These are phyloP conservation scores for Mionectes macconnelli DNA, from an alignment of 2,113 vertebrate species.

Conservation along the genomic window DNA sequence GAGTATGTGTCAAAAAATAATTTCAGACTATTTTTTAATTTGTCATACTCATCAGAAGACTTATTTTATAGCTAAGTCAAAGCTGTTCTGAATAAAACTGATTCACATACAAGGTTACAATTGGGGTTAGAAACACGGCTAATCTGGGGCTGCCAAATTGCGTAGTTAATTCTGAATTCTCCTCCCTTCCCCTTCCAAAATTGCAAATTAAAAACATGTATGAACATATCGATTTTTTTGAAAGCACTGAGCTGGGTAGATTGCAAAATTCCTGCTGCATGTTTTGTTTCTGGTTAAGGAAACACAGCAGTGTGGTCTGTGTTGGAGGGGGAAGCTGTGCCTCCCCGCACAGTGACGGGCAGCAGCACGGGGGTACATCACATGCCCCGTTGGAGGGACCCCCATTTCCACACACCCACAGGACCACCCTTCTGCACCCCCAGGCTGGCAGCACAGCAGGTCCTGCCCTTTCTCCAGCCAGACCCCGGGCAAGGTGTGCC, in stretches of 20 bases:
- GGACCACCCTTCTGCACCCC: not conserved
- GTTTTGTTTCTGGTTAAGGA: not conserved
- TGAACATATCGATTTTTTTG: not conserved
- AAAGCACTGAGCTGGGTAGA: not conserved
- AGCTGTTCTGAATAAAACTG: not conserved
- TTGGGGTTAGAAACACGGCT: not conserved
- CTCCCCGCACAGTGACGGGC: accelerated
- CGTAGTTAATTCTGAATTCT: not conserved
- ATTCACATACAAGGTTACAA: not conserved
- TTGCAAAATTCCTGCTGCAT: not conserved
- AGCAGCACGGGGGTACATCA: accelerated
- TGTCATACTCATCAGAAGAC: not conserved
- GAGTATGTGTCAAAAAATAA: not conserved
- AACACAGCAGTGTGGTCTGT: accelerated
- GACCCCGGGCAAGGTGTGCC: not conserved
- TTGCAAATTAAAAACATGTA: not conserved
- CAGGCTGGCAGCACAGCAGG: not conserved
- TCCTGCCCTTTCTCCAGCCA: not conserved
- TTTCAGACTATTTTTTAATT: not conserved
- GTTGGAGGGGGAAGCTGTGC: not conserved
- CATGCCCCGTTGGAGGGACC: accelerated
- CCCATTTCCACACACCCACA: not conserved
- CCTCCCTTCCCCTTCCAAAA: not conserved
- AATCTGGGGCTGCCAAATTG: not conserved
- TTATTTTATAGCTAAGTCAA: not conserved